Conservation (phyloP, 2,888 invertebrate genomes). For the Orgyia antiqua region DNA sequence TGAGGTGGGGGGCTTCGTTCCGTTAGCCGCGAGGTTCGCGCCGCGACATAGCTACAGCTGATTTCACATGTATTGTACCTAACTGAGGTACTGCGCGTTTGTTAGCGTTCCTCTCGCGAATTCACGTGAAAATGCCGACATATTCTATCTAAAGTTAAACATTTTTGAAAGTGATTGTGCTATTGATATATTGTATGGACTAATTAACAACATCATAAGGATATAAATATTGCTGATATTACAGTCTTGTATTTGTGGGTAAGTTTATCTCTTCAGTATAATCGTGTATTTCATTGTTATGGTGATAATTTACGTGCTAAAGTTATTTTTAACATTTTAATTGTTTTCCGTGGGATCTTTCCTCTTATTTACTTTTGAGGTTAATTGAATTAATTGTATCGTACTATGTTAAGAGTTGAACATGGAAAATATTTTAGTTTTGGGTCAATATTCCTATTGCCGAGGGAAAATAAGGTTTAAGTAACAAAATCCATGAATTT, state of each 20-base stretch:
- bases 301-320: not conserved
- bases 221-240: constrained; percentile 21
- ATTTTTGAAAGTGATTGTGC: constrained; percentile 44
- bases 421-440: no score
- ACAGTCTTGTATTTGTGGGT: constrained; percentile 35
- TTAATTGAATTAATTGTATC: no score
- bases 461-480: no score
- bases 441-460: no score
- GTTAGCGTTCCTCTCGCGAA: constrained; percentile 29
- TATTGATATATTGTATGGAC: constrained; percentile 28
- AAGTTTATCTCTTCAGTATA: constrained; percentile 22
- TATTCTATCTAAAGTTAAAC: constrained; percentile 27
- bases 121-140: constrained; percentile 51
- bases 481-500: no score
- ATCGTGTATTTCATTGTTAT: not conserved
- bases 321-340: no score
- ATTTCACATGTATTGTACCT: constrained; percentile 70
- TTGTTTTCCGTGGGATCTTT: no score
- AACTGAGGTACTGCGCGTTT: constrained; percentile 44
- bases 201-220: constrained; percentile 16
- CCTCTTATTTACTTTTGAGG: no score
- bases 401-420: no score
- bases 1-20: constrained; percentile 30
- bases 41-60: constrained; percentile 56
- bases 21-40: constrained; percentile 20